A percentile compares a stretch with the other conserved stretches of the same genome.
phyloP scores from a whole-genome alignment of 2,888 invertebrate genomes.

The Cataglyphis livida region DNA sequence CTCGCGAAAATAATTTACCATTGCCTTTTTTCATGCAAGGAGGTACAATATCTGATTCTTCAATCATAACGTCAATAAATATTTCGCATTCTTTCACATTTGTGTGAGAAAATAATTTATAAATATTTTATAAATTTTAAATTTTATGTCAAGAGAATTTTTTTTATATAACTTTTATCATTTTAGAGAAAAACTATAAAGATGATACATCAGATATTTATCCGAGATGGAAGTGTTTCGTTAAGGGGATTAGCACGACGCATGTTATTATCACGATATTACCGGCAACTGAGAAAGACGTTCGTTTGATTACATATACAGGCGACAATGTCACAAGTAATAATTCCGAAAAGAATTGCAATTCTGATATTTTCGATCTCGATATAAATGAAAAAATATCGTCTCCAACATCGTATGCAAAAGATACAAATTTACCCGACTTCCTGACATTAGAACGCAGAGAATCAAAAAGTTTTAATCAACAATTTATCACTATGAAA shows the following conservation, averaged over 20 bases:
- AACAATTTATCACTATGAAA: conserved; percentile 68
- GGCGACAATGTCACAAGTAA: conserved; percentile 61
- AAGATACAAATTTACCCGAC: conserved; percentile 63
- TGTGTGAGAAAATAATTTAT: neutral
- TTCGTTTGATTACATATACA: conserved; percentile 77
- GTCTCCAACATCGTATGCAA: conserved; percentile 54
- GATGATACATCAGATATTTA: conserved; percentile 47
- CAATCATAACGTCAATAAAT: neutral
- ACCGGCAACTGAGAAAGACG: conserved; percentile 88
- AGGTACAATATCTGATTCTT: conserved; percentile 63
- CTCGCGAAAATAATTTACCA: conserved; percentile 84
- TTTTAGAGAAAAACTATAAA: conserved; percentile 58
- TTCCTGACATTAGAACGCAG: conserved; percentile 56
- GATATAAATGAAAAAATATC: conserved; percentile 58
- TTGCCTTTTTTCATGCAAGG: conserved; percentile 76
- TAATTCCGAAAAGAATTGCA: conserved; percentile 64
- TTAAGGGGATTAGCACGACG: conserved; percentile 88
- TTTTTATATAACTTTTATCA: conserved; percentile 31
- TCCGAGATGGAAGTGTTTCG: conserved; percentile 89
- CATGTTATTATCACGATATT: conserved; percentile 90
- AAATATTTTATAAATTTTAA: neutral
- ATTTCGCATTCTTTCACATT: conserved; percentile 5
- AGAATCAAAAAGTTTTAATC: conserved; percentile 71
- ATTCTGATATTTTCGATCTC: conserved; percentile 62
- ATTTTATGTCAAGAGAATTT: neutral